Base-by-base conservation (phyloP, 2,888 invertebrate genomes). In the Bhutanitis thaidina region DNA sequence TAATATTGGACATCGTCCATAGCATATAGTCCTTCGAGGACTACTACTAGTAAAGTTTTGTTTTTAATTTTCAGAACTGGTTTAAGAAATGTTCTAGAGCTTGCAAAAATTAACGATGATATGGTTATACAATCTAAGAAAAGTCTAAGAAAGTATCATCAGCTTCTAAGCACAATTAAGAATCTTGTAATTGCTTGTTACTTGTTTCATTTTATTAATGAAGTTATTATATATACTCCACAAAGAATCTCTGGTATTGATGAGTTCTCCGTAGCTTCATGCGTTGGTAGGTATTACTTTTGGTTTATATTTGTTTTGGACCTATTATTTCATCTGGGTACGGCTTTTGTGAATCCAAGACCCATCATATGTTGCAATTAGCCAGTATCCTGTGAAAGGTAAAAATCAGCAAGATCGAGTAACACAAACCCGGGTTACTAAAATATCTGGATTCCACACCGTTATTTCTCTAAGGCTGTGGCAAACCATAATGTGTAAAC, bases 211-310 rank as follows among this genome's bases (percentile, higher is more conserved):
- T 64, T 71, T 3, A 35, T 71, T 0, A 70, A 73, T 32, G 71
- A 64, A 38, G 40, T 67, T n/a, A 35, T 71, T 10, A 58, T 73
- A 12, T 75, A 57, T 30, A 63, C 69, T 53, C 69, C 71, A 1
- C 48, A 61, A 16, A 64, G 71, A 49, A 58, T 61, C n/a, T 38
- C 65, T 1, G 50, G 50, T 3, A 62, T 67, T 49, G 57, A 60
- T 13, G 59, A 62, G 14, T 68, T 61, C 49, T 58, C 65, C 0
- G 45, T 65, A 3, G 58, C 44, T 9, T 62, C 70, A 49, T 76
- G 76, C 52, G 65, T 65, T 15, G 74, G 76, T 74, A 54, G 53
- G 63, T 38, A 41, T 15, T n/a, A n/a, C n/a, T n/a, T n/a, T n/a
- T n/a, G n/a, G n/a, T n/a, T n/a, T n/a, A n/a, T n/a, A n/a, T n/a